Base-by-base conservation (phyloP, 2,113 vertebrate genomes). In the Dipodomys ordii region DNA sequence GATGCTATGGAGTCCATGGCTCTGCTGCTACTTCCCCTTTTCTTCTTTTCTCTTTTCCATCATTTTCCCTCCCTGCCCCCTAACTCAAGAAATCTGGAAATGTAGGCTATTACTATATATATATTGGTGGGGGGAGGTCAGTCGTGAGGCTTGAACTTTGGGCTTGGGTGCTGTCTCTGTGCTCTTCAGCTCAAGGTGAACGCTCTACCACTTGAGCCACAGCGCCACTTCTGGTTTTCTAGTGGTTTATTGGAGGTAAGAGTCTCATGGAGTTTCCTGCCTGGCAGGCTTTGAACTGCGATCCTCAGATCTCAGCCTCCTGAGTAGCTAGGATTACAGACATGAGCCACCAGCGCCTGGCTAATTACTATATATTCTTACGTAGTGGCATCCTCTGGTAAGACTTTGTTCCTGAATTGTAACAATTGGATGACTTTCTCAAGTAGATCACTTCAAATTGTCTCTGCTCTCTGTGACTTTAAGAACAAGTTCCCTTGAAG, bases 401-500 rank as follows among this genome's bases (percentile, higher is more conserved):
- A 6, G 28, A 76, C 83, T 95, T 78, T 64, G 44, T 72, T 94
- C 84, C 72, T 76, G 39, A 87, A 18, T 74, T 72, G 2, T 78
- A 80, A 83, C 81, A 91, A 94, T 92, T 89, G 92, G 86, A 84
- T 53, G 20, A 46, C 8, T 73, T 93, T 87, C 95, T 96, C 87
- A 93, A 85, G 85, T 83, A 72, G 46, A 90, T 82, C 30, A 6
- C 77, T 92, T 85, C 60, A 85, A 71, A 90, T 94, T 83, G 71
- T 81, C 94, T 96, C 78, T 2, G 25, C 83, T 95, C 87, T 53
- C 93, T 88, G 78, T 79, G 79, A 78, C 93, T 96, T 92, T 95
- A 93, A 96, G 93, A 96, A 84, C 49, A 92, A 79, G 57, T 82
- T 95, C 71, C 80, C 62, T 73, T 53, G 77, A 91, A 94, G 77